Percentiles rank a stretch among this genome's conserved stretches.
These are phyloP conservation scores for Oithona nana DNA, from an alignment of 2,888 invertebrate genomes.

Conservation along the genomic window DNA sequence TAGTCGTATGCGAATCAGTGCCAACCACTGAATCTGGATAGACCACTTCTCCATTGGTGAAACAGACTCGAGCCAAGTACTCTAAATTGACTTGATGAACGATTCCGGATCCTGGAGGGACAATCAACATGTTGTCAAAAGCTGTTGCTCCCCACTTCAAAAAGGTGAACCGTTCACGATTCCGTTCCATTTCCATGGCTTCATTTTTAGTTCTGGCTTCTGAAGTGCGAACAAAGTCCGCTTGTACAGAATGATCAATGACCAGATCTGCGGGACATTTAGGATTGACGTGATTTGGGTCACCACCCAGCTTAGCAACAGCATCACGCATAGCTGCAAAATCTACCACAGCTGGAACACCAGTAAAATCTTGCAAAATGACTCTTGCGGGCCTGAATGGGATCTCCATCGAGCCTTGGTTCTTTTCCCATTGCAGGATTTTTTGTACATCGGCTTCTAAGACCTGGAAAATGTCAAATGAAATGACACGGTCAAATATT, in stretches of 20 bases:
- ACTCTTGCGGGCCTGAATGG: slow-evolving; percentile 19
- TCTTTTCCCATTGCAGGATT: slow-evolving; percentile 9
- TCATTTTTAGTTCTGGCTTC: slow-evolving; percentile 18
- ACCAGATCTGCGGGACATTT: slow-evolving; percentile 20
- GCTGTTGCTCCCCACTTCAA: slow-evolving; percentile 20
- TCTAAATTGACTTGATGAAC: slow-evolving; percentile 22
- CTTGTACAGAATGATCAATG: slow-evolving; percentile 21
- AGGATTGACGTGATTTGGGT: slow-evolving; percentile 19
- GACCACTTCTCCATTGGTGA: slow-evolving; percentile 10
- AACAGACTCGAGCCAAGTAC: slow-evolving; percentile 20
- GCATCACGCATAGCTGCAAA: slow-evolving; percentile 21
- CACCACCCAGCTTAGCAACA: slow-evolving; percentile 18
- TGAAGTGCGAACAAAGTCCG: slow-evolving; percentile 4
- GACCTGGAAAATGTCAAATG: slow-evolving; percentile 1
- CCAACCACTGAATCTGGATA: slow-evolving; percentile 21
- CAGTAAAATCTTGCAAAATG: slow-evolving; percentile 21
- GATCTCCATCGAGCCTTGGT: slow-evolving; percentile 10
- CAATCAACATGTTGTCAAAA: slow-evolving; percentile 20
- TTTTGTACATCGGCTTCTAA: slow-evolving; percentile 11
- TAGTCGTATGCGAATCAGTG: slow-evolving; percentile 22
- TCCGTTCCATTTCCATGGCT: slow-evolving; percentile 20
- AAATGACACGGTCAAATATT: too few relatives aligned
- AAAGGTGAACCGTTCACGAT: slow-evolving; percentile 21
- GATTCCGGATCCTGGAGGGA: slow-evolving; percentile 22
- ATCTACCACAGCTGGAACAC: slow-evolving; percentile 21